A percentile compares a stretch with the other conserved stretches of the same genome.
Conservation (phyloP, 1,140 invertebrate genomes). For the Homalodisca vitripennis region DNA sequence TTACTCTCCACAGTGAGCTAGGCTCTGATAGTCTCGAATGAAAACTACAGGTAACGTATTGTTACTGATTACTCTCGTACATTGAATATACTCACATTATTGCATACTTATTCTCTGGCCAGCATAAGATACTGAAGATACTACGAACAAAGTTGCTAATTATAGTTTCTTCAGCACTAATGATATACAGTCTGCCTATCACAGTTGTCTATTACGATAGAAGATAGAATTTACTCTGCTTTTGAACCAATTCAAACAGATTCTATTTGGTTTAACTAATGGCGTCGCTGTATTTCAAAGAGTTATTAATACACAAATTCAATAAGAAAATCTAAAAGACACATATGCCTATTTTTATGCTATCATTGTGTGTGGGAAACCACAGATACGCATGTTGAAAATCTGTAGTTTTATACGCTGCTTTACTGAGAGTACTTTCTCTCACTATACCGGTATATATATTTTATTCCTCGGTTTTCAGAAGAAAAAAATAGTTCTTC, state of each 20-base stretch:
- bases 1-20: not conserved
- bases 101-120: not conserved
- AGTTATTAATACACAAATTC: too few species aligned
- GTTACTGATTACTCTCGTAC: not conserved
- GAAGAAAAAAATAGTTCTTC: not conserved
- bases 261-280: conserved; percentile 44
- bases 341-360: conserved; percentile 30
- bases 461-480: not conserved
- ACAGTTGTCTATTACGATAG: not conserved
- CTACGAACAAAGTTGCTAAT: not conserved
- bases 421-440: not conserved
- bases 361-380: conserved; percentile 33
- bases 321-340: conserved; percentile 26
- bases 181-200: not conserved
- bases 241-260: conserved; percentile 38
- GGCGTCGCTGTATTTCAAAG: conserved; percentile 39
- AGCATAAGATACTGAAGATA: not conserved
- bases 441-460: not conserved
- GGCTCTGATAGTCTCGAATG: not conserved
- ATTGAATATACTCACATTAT: not conserved
- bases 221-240: conserved; percentile 3
- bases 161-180: not conserved
- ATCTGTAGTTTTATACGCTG: conserved; percentile 1
- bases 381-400: conserved; percentile 24
- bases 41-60: not conserved